A percentile compares a stretch with the other conserved stretches of the same genome.
Conservation (phyloP, 2,888 invertebrate genomes). For the Spialia ferax region DNA sequence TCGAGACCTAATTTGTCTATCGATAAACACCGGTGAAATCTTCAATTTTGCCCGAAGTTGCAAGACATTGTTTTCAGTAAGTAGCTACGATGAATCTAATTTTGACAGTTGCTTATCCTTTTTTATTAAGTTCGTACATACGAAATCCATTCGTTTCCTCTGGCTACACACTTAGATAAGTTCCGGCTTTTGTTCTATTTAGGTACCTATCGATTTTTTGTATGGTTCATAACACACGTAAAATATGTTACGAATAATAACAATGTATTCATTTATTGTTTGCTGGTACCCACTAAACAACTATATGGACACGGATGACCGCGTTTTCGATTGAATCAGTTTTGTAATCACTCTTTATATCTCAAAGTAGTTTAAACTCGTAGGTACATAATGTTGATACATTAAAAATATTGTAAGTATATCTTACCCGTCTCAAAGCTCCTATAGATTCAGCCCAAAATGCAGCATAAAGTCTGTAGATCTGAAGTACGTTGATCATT, state of each 20-base stretch:
- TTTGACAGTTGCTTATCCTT: background rate
- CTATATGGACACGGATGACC: conserved; percentile 2
- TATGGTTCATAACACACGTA: conserved; percentile 31
- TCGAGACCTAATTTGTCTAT: no score
- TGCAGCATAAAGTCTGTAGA: conserved; percentile 74
- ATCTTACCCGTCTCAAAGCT: conserved; percentile 72
- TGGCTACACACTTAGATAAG: conserved; percentile 21
- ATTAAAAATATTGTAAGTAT: background rate
- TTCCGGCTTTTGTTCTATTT: conserved; percentile 30
- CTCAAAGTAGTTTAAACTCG: no score
- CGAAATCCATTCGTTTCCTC: conserved; percentile 20
- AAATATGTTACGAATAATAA: conserved; percentile 28
- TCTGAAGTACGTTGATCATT: conserved; percentile 76
- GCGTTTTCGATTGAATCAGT: conserved; percentile 5
- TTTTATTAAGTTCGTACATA: background rate
- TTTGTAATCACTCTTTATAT: background rate
- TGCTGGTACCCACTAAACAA: background rate
- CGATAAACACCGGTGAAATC: no score
- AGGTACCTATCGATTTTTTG: conserved; percentile 24
- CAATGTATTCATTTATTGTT: conserved; percentile 26
- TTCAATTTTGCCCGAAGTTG: no score
- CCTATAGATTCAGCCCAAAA: conserved; percentile 77
- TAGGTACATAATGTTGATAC: no score
- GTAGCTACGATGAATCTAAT: no score
- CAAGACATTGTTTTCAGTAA: no score